Percentiles rank a stretch among this genome's conserved stretches.
Evolutionary conservation across 2,888 invertebrate genomes (phyloP).

Genomic region (Ichneumon xanthorius): DNA sequence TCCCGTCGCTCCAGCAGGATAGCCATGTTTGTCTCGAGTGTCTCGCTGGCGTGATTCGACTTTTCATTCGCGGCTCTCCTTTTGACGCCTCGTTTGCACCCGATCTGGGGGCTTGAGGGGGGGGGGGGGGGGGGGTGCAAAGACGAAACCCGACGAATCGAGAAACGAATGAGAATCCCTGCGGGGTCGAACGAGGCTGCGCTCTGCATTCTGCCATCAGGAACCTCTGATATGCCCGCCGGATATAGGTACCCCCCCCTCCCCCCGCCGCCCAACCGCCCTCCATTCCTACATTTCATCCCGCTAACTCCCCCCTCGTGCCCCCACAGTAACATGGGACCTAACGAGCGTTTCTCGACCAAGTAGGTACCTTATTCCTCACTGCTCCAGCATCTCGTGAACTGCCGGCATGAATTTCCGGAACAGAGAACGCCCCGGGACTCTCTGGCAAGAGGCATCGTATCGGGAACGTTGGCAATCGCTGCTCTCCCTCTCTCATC

Average conservation of each 20-base stretch:
- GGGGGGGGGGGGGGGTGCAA: no score
- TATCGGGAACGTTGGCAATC: constrained; percentile 27
- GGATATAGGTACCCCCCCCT: constrained; percentile 60
- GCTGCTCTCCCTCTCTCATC: neutral
- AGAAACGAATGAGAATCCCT: constrained; percentile 64
- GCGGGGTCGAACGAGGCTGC: constrained; percentile 42
- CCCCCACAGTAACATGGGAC: constrained; percentile 44
- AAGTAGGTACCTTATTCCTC: constrained; percentile 56
- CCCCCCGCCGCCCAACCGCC: constrained; percentile 16
- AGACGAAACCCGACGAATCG: no score
- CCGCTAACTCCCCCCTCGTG: constrained; percentile 7
- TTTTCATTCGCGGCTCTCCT: constrained; percentile 22
- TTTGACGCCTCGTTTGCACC: constrained; percentile 19
- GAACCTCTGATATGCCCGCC: constrained; percentile 68
- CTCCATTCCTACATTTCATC: neutral
- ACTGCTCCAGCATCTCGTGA: constrained; percentile 33
- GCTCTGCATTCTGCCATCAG: constrained; percentile 53
- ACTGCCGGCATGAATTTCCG: constrained; percentile 66
- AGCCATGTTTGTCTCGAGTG: constrained; percentile 60
- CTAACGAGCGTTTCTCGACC: constrained; percentile 68
- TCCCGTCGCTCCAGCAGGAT: constrained; percentile 43
- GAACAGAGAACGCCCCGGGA: constrained; percentile 59
- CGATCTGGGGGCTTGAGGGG: no score
- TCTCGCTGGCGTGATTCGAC: constrained; percentile 39
- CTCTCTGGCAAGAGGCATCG: constrained; percentile 24